These are phyloP conservation scores for Pseudolaguvia tuberculata DNA, from an alignment of 2,113 vertebrate species.

Conservation along the genomic window DNA sequence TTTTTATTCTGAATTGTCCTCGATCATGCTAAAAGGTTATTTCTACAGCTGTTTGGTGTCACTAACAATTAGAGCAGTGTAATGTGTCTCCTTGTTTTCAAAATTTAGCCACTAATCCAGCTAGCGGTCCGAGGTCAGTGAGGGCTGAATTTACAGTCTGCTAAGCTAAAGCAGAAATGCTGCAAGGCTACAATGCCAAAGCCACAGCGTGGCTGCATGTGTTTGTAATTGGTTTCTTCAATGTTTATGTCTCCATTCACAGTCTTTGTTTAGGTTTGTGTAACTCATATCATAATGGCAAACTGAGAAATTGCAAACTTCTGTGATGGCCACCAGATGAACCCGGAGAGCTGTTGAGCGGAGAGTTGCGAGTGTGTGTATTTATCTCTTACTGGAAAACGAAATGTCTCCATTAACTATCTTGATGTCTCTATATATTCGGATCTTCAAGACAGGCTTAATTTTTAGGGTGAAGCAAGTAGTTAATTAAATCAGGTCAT, in stretches of 20 bases:
- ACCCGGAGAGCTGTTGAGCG: conserved; percentile 63
- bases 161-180: conserved; percentile 35
- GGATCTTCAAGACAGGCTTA: not conserved
- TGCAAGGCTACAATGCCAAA: conserved; percentile 53
- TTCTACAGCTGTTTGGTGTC: conserved; percentile 1
- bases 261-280: conserved; percentile 66
- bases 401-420: not conserved
- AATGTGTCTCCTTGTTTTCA: conserved; percentile 3
- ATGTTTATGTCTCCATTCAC: conserved; percentile 69
- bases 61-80: not conserved
- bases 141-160: conserved; percentile 26
- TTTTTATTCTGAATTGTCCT: not conserved
- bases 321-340: conserved; percentile 65
- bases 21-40: not conserved
- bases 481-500: not conserved
- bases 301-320: conserved; percentile 50
- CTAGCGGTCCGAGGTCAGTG: not conserved
- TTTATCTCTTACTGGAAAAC: conserved; percentile 2
- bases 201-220: conserved; percentile 61
- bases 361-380: conserved; percentile 15
- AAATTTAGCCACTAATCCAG: conserved; percentile 20
- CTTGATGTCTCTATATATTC: not conserved
- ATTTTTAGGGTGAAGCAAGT: not conserved
- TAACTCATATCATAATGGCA: conserved; percentile 62
- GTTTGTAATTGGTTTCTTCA: conserved; percentile 69